A percentile compares a stretch with the other conserved stretches of the same genome.
Conservation (phyloP, 2,113 vertebrate species). For the Orientallactaga bullata region DNA sequence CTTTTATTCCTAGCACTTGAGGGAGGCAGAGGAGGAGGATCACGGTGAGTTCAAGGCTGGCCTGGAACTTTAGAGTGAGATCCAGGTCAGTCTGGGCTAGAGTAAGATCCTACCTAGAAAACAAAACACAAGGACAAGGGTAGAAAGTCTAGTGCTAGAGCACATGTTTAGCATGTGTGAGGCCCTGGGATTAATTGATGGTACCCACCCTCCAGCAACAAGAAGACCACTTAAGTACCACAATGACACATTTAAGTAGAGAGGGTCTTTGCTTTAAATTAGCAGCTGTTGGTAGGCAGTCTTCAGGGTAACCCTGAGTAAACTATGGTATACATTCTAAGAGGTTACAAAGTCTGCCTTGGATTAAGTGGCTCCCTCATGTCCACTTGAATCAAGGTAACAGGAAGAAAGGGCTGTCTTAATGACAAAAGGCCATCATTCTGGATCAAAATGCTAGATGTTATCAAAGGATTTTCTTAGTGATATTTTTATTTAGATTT, state of each 20-base stretch:
- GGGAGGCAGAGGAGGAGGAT: too few species aligned
- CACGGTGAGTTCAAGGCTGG: too few species aligned
- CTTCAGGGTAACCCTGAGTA: not conserved
- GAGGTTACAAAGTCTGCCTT: not conserved
- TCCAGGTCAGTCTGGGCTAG: too few species aligned
- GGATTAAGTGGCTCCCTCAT: not conserved
- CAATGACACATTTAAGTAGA: not conserved
- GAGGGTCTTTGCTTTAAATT: not conserved
- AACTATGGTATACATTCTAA: not conserved
- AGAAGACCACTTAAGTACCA: not conserved
- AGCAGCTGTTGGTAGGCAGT: not conserved
- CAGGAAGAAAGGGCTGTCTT: not conserved
- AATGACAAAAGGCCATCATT: slow-evolving; percentile 2
- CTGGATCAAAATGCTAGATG: slow-evolving; percentile 14
- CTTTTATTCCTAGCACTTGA: too few species aligned
- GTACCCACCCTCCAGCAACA: not conserved
- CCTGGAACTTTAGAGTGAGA: too few species aligned
- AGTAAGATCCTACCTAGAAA: too few species aligned
- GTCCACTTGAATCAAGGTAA: not conserved
- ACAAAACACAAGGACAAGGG: not conserved
- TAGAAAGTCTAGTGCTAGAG: not conserved
- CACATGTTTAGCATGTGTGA: not conserved
- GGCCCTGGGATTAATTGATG: not conserved
- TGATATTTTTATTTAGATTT: not conserved
- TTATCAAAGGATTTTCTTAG: not conserved